A percentile compares a stretch with the other conserved stretches of the same genome.
Evolutionary conservation across 2,888 invertebrate species (phyloP).

Genomic region (Drosophila macrospina): DNA sequence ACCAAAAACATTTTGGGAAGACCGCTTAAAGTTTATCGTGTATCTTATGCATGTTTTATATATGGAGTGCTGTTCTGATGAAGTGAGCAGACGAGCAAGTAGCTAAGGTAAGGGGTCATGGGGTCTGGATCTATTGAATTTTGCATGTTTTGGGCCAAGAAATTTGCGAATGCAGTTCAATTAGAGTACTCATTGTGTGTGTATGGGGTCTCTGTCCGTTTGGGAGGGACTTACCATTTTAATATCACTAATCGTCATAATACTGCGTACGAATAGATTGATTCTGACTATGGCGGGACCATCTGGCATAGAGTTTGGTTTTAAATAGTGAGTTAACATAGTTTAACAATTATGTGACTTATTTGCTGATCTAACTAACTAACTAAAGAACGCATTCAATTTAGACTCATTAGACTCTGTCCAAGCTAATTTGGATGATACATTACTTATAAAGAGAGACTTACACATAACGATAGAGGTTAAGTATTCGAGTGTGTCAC

Average conservation of each 20-base stretch:
- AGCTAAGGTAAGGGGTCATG: background rate
- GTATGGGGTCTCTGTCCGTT: conserved; percentile 33
- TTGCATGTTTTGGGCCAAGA: conserved; percentile 28
- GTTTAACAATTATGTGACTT: conserved; percentile 44
- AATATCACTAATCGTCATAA: conserved; percentile 99
- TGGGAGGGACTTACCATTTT: conserved; percentile 96
- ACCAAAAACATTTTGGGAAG: conserved; percentile 36
- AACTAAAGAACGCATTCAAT: conserved; percentile 38
- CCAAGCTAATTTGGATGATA: conserved; percentile 34
- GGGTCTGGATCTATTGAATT: conserved; percentile 21
- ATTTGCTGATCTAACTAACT: conserved; percentile 58
- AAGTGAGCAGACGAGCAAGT: conserved; percentile 15
- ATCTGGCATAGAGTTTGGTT: conserved; percentile 88
- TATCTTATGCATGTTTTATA: conserved; percentile 44
- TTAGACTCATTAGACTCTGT: conserved; percentile 16
- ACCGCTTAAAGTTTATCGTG: conserved; percentile 29
- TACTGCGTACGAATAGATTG: conserved; percentile 99
- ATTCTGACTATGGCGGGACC: conserved; percentile 98
- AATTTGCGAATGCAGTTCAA: conserved; percentile 21
- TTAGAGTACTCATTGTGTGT: conserved; percentile 12
- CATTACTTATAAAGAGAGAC: conserved; percentile 44
- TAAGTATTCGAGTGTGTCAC: conserved; percentile 30
- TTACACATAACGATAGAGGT: conserved; percentile 38
- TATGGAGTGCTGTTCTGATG: conserved; percentile 42
- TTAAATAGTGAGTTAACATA: conserved; percentile 59